Conservation (phyloP, 2,797 vertebrate genomes). For the Pantherophis vulpinus region DNA sequence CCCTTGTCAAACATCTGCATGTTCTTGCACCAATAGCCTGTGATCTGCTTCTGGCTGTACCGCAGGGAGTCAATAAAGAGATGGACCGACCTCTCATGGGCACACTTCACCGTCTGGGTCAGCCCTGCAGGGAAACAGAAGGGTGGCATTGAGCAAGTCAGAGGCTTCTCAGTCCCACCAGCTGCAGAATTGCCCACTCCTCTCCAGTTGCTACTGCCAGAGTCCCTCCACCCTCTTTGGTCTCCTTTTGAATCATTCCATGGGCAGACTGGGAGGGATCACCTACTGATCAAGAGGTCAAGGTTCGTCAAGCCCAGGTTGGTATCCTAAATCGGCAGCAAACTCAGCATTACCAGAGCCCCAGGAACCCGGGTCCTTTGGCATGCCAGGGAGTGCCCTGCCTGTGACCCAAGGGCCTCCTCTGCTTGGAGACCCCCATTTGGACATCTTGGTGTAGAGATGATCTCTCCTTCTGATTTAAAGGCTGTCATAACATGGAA, state of each 20-base stretch:
- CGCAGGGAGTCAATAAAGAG: conserved; percentile 91
- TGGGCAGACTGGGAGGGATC: not conserved
- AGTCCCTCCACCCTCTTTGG: not conserved
- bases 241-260: not conserved
- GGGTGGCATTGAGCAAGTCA: not conserved
- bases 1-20: conserved; percentile 85
- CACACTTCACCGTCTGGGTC: conserved; percentile 87
- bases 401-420: not conserved
- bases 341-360: not conserved
- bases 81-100: conserved; percentile 91
- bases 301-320: not conserved
- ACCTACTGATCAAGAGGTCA: not conserved
- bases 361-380: not conserved
- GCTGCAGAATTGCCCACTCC: not conserved
- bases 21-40: conserved; percentile 85
- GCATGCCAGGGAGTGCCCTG: not conserved
- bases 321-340: not conserved
- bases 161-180: not conserved
- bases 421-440: not conserved
- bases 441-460: not conserved
- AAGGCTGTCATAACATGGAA: not conserved
- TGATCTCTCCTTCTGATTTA: not conserved
- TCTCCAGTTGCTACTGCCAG: not conserved
- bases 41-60: conserved; percentile 80
- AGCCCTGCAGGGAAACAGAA: conserved; percentile 65